Evolutionary conservation across 2,888 invertebrate genomes (phyloP).

Genomic region (Melangyna quadrimaculata): DNA sequence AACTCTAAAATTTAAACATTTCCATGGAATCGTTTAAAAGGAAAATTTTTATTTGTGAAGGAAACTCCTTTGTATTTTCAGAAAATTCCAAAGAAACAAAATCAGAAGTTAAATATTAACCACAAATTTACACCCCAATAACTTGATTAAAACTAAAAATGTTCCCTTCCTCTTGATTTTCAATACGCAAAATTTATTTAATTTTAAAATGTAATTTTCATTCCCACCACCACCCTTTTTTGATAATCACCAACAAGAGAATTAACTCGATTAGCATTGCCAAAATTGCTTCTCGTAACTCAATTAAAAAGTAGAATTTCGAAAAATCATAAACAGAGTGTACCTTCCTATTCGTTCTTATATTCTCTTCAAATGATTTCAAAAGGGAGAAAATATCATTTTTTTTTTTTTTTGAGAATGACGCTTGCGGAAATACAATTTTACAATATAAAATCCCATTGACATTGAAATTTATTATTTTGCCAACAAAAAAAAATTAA

Average conservation of each 20-base stretch:
- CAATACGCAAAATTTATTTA: constrained; percentile 11
- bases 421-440: background rate
- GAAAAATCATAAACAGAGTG: constrained; percentile 30
- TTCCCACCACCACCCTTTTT: background rate
- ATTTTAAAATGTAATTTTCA: constrained; percentile 55
- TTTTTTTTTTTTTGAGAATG: background rate
- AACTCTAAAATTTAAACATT: no score
- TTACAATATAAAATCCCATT: constrained; percentile 19
- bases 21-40: no score
- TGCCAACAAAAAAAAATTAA: background rate
- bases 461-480: constrained; percentile 43
- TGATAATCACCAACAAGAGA: constrained; percentile 11
- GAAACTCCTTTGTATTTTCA: background rate
- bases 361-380: background rate
- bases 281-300: constrained; percentile 65
- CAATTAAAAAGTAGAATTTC: constrained; percentile 61
- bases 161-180: background rate
- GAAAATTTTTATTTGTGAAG: no score
- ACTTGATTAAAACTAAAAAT: constrained; percentile 42
- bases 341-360: constrained; percentile 1
- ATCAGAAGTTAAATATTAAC: constrained; percentile 41
- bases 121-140: constrained; percentile 42
- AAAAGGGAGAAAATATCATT: constrained; percentile 4
- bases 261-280: constrained; percentile 65
- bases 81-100: background rate